Conservation (phyloP, 2,888 invertebrate genomes). For the Caenorhabditis japonica region DNA sequence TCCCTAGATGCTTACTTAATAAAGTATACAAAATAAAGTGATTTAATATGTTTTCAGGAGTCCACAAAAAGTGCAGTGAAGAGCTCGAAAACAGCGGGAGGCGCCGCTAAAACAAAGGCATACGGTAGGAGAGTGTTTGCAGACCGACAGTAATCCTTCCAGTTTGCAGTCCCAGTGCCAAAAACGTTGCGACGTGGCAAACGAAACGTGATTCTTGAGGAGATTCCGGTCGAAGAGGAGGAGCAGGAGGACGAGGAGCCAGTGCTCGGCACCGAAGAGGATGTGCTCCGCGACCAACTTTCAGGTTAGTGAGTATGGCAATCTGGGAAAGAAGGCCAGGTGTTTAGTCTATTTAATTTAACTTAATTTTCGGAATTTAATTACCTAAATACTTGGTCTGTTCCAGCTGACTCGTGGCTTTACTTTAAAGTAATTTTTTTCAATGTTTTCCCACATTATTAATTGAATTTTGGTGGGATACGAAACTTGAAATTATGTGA, state of each 20-base stretch:
- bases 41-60: slow-evolving; percentile 32
- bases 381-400: too few relatives aligned
- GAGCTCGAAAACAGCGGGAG: slow-evolving; percentile 15
- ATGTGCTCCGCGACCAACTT: slow-evolving; percentile 42
- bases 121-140: slow-evolving; percentile 17
- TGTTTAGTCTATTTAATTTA: too few relatives aligned
- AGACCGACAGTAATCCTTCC: neutral
- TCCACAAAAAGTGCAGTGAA: slow-evolving; percentile 27
- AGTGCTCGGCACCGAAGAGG: slow-evolving; percentile 31
- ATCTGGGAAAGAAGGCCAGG: too few relatives aligned
- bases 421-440: too few relatives aligned
- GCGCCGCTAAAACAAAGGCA: slow-evolving; percentile 21
- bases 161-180: slow-evolving; percentile 22
- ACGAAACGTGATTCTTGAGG: slow-evolving; percentile 48
- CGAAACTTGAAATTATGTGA: too few relatives aligned
- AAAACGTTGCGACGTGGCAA: slow-evolving; percentile 46
- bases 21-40: too few relatives aligned
- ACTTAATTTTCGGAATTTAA: too few relatives aligned
- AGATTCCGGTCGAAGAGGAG: slow-evolving; percentile 26
- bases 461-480: too few relatives aligned
- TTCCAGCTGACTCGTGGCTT: too few relatives aligned
- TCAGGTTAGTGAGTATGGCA: slow-evolving; percentile 21
- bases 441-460: too few relatives aligned
- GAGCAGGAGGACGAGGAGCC: neutral
- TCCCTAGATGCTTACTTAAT: too few relatives aligned